A percentile compares a stretch with the other conserved stretches of the same genome.
phyloP scores from a whole-genome alignment of 1,140 invertebrate species.

The Pseudomyrmex flavicornis region DNA sequence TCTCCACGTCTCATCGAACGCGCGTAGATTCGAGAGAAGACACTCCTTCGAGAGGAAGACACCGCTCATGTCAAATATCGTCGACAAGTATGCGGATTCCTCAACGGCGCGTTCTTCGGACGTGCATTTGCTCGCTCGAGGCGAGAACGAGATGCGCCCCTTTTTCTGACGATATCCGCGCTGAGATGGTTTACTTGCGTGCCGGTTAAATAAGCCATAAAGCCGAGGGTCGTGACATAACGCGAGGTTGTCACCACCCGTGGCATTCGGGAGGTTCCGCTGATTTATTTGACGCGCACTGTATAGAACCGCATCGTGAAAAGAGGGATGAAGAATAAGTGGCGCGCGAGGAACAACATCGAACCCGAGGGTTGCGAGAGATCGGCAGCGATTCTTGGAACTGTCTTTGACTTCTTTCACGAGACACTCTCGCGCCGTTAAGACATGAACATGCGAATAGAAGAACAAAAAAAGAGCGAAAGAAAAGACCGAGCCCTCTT shows the following conservation, averaged over 20 bases:
- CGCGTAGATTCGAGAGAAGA: slow-evolving; percentile 63
- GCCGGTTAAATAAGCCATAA: slow-evolving; percentile 74
- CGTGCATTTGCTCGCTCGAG: slow-evolving; percentile 55
- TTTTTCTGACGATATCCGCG: slow-evolving; percentile 29
- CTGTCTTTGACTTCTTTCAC: slow-evolving; percentile 65
- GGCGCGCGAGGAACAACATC: slow-evolving; percentile 56
- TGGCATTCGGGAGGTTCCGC: slow-evolving; percentile 53
- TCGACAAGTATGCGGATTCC: slow-evolving; percentile 44
- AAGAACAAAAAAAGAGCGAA: slow-evolving; percentile 1
- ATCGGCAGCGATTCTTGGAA: slow-evolving; percentile 65
- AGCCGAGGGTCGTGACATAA: slow-evolving; percentile 63
- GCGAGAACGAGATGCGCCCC: background rate
- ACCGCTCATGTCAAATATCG: slow-evolving; percentile 50
- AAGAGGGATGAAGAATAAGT: slow-evolving; percentile 25
- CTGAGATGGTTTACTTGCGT: slow-evolving; percentile 33
- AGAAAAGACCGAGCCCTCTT: slow-evolving; percentile 28
- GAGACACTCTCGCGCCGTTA: slow-evolving; percentile 29
- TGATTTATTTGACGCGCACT: slow-evolving; percentile 51
- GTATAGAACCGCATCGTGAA: slow-evolving; percentile 18
- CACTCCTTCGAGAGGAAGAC: slow-evolving; percentile 34
- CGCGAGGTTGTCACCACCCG: slow-evolving; percentile 61
- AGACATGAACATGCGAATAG: slow-evolving; percentile 2
- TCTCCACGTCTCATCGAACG: slow-evolving; percentile 71
- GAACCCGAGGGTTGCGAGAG: slow-evolving; percentile 56
- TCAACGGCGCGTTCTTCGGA: slow-evolving; percentile 50